These are phyloP conservation scores for Lucinisca nassula DNA, from an alignment of 2,888 invertebrate genomes.

Conservation along the genomic window DNA sequence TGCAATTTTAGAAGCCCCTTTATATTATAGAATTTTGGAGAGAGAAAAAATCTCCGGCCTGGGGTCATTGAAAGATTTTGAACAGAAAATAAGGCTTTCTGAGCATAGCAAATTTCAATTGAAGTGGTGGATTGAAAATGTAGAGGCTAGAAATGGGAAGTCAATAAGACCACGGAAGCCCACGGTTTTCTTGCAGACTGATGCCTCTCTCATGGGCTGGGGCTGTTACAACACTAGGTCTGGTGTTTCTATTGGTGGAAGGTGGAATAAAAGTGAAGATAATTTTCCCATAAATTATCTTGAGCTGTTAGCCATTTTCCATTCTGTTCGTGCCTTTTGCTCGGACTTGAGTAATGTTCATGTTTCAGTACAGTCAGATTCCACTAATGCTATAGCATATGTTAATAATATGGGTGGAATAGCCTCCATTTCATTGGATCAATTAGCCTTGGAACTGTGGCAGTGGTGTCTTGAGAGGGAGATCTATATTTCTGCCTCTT, in stretches of 20 bases:
- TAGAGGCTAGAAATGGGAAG: conserved; percentile 41
- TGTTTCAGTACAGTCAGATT: conserved; percentile 38
- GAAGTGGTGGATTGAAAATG: conserved; percentile 33
- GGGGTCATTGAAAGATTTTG: conserved; percentile 9
- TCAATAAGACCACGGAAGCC: conserved; percentile 27
- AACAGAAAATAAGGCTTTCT: neutral
- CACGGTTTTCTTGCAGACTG: conserved; percentile 32
- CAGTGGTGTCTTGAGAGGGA: conserved; percentile 43
- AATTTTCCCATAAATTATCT: conserved; percentile 38
- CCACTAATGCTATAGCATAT: conserved; percentile 45
- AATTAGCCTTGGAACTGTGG: conserved; percentile 33
- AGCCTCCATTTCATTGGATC: conserved; percentile 8
- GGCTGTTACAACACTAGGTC: conserved; percentile 8
- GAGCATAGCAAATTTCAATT: neutral
- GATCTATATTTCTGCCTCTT: conserved; percentile 45
- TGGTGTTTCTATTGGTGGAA: conserved; percentile 14
- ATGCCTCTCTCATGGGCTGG: conserved; percentile 37
- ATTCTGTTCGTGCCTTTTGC: conserved; percentile 31
- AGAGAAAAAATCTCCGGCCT: conserved; percentile 38
- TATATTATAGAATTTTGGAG: conserved; percentile 47
- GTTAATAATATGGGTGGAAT: conserved; percentile 50
- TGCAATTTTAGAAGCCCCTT: conserved; percentile 42
- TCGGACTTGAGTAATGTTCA: neutral
- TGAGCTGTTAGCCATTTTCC: conserved; percentile 41
- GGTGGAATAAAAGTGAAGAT: conserved; percentile 28